phyloP scores from a whole-genome alignment of 2,888 invertebrate species.

The Anorthoa munda region DNA sequence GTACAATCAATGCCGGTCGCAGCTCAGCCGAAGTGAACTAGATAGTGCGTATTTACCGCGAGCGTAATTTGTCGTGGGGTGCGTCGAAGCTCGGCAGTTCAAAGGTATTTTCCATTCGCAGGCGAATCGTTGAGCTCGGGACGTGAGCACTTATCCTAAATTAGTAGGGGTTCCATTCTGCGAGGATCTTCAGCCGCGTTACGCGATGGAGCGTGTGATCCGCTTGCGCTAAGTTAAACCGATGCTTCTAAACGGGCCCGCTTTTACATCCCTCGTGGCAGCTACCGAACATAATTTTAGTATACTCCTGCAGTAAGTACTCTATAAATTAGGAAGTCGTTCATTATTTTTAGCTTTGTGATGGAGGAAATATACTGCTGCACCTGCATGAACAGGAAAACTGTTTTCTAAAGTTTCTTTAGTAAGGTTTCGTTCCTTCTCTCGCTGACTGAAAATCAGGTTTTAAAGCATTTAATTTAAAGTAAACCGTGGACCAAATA shows the following conservation, averaged over 20 bases:
- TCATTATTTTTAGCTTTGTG: conserved; percentile 52
- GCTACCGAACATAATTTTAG: conserved; percentile 58
- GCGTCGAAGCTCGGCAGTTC: conserved; percentile 75
- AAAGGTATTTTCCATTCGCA: conserved; percentile 78
- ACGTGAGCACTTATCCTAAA: conserved; percentile 87
- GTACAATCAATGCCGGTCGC: conserved; percentile 43
- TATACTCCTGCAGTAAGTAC: conserved; percentile 48
- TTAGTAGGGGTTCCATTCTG: conserved; percentile 79
- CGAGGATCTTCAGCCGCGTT: conserved; percentile 73
- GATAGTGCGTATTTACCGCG: conserved; percentile 70
- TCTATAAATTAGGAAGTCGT: conserved; percentile 49
- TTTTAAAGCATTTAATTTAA: conserved; percentile 30
- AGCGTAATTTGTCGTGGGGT: conserved; percentile 74
- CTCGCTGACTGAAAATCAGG: background rate
- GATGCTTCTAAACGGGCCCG: conserved; percentile 75
- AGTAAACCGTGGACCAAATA: conserved; percentile 11
- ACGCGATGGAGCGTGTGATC: conserved; percentile 82
- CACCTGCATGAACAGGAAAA: conserved; percentile 15
- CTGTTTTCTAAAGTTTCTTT: conserved; percentile 8
- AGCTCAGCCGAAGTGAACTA: conserved; percentile 57
- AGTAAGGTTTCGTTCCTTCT: background rate
- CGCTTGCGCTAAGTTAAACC: conserved; percentile 79
- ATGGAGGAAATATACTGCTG: conserved; percentile 15
- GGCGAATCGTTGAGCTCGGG: conserved; percentile 78
- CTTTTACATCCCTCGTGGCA: conserved; percentile 69